Percentiles rank a stretch among this genome's conserved stretches.
These are phyloP conservation scores for Aproaerema taeniolella DNA, from an alignment of 2,888 invertebrate genomes.

Conservation along the genomic window DNA sequence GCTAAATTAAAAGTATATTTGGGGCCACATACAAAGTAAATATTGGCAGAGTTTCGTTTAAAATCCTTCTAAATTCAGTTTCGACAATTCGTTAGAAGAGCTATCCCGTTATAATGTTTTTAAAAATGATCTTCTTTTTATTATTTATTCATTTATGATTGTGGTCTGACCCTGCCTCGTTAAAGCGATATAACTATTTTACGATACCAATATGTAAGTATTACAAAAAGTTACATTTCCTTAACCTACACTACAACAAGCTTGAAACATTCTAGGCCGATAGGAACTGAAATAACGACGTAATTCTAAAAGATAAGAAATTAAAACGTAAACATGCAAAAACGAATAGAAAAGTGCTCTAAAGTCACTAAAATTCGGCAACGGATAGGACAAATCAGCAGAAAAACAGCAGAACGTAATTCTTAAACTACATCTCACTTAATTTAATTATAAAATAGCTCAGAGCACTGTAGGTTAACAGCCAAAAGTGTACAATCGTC, in stretches of 20 bases:
- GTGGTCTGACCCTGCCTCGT: slow-evolving; percentile 74
- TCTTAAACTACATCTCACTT: slow-evolving; percentile 57
- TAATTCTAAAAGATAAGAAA: slow-evolving; percentile 3
- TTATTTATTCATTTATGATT: slow-evolving; percentile 51
- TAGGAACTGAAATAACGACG: slow-evolving; percentile 64
- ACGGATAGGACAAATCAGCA: too few relatives aligned
- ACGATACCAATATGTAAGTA: slow-evolving; percentile 45
- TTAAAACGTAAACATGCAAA: slow-evolving; percentile 17
- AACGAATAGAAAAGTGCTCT: slow-evolving; percentile 42
- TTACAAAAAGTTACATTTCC: slow-evolving; percentile 45
- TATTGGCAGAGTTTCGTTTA: slow-evolving; percentile 19
- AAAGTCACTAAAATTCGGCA: slow-evolving; percentile 32
- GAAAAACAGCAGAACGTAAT: too few relatives aligned
- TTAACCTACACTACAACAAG: slow-evolving; percentile 52
- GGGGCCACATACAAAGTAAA: slow-evolving; percentile 11
- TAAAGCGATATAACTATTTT: slow-evolving; percentile 67
- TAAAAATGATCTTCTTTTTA: slow-evolving; percentile 42
- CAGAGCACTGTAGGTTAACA: slow-evolving; percentile 48
- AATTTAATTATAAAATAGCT: slow-evolving; percentile 55
- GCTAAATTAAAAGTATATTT: too few relatives aligned
- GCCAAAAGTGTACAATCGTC: slow-evolving; percentile 35
- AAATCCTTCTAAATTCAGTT: slow-evolving; percentile 25
- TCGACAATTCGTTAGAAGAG: slow-evolving; percentile 43
- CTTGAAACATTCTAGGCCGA: slow-evolving; percentile 67
- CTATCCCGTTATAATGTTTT: slow-evolving; percentile 48